Conservation (phyloP, 2,888 invertebrate genomes). For the Tetrapedia diversipes region DNA sequence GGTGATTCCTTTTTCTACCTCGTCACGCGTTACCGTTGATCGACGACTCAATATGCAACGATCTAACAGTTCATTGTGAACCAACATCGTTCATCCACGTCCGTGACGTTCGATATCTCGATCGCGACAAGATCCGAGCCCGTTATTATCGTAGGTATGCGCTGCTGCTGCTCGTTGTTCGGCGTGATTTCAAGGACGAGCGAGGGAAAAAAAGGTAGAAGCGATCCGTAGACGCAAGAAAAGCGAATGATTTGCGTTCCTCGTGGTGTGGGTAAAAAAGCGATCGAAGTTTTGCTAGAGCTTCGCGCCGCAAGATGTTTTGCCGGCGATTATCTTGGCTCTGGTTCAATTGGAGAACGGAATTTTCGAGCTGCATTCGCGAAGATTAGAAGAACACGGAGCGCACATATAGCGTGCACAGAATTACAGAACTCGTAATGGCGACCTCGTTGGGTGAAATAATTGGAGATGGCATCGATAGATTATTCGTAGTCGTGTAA, state of each 20-base stretch:
- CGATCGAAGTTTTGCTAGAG: background rate
- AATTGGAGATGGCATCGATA: background rate
- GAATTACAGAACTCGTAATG: background rate
- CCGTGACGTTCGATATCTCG: slow-evolving; percentile 23
- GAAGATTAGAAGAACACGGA: background rate
- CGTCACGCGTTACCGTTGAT: too few relatives aligned
- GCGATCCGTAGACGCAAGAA: background rate
- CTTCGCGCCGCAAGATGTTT: background rate
- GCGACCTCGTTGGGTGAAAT: background rate
- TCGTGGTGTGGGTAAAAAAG: background rate
- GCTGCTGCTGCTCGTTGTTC: too few relatives aligned
- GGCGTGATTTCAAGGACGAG: slow-evolving; percentile 14
- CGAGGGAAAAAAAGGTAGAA: background rate
- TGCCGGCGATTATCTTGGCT: background rate
- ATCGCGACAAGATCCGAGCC: slow-evolving; percentile 3
- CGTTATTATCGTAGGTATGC: too few relatives aligned
- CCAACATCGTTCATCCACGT: slow-evolving; percentile 50
- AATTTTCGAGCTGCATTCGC: background rate
- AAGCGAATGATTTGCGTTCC: background rate
- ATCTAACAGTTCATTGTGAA: too few relatives aligned
- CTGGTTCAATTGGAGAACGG: background rate
- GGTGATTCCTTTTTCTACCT: too few relatives aligned
- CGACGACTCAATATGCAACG: too few relatives aligned
- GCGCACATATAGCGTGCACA: too few relatives aligned
- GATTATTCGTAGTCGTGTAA: too few relatives aligned